Percentiles rank a stretch among this genome's conserved stretches.
Evolutionary conservation across 2,888 invertebrate species (phyloP).

Genomic region (Conus canariensis): DNA sequence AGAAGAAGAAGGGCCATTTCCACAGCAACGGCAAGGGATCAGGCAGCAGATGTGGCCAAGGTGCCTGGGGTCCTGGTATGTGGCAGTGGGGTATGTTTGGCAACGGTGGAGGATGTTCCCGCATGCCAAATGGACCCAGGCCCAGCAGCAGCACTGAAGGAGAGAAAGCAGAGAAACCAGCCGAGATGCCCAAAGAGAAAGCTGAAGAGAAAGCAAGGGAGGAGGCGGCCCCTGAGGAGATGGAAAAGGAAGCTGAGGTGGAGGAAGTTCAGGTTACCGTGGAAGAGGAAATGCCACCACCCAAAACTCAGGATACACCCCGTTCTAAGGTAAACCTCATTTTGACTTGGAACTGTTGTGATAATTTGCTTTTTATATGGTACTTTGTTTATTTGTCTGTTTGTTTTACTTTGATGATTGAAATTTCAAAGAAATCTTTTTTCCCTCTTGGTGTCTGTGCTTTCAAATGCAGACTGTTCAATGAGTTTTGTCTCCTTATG

Average conservation of each 20-base stretch:
- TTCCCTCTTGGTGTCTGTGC: too few relatives aligned
- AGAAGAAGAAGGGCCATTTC: slow-evolving; percentile 23
- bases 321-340: background rate
- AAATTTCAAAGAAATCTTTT: background rate
- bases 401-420: background rate
- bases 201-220: slow-evolving; percentile 39
- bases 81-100: slow-evolving; percentile 23
- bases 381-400: background rate
- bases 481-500: too few relatives aligned
- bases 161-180: slow-evolving; percentile 28
- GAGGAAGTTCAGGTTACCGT: background rate
- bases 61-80: background rate
- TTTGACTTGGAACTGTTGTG: background rate
- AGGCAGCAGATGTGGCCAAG: background rate
- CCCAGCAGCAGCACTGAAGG: slow-evolving; percentile 22
- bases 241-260: background rate
- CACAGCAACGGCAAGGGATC: background rate
- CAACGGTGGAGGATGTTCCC: slow-evolving; percentile 29
- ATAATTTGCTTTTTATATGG: too few relatives aligned
- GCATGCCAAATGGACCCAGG: slow-evolving; percentile 1
- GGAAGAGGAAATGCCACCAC: background rate
- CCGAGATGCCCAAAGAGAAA: slow-evolving; percentile 29
- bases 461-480: too few relatives aligned
- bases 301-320: background rate
- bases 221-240: background rate